Evolutionary conservation across 2,113 vertebrate species (phyloP).

Genomic region (Rynchops niger): DNA sequence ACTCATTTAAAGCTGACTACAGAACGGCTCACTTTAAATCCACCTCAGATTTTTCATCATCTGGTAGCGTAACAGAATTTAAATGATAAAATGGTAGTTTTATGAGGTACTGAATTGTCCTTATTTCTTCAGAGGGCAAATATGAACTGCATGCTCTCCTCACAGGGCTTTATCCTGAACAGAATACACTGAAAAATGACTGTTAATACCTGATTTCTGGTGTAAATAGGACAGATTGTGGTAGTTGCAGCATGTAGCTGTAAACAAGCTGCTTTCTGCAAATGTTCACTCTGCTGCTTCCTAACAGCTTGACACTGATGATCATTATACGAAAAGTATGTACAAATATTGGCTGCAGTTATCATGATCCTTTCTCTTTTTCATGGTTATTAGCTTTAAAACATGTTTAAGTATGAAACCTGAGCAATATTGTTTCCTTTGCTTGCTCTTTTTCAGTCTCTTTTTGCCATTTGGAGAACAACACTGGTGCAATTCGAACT

Average conservation of each 20-base stretch:
- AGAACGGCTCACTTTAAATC: not conserved
- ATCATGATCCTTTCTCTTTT: not conserved
- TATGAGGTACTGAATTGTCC: not conserved
- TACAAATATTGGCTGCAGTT: conserved; percentile 7
- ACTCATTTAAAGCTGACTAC: not conserved
- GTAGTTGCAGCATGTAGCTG: not conserved
- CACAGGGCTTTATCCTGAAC: not conserved
- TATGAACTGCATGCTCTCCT: not conserved
- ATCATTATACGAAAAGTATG: not conserved
- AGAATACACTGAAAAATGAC: not conserved
- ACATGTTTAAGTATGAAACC: not conserved
- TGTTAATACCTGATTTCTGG: not conserved
- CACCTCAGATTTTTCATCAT: not conserved
- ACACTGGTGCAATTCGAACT: not conserved
- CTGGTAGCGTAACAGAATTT: not conserved
- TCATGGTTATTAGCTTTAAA: not conserved
- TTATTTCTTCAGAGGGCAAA: not conserved
- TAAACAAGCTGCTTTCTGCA: conserved; percentile 39
- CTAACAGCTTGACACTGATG: not conserved
- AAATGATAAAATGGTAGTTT: not conserved
- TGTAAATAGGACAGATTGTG: conserved; percentile 37
- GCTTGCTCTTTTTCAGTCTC: not conserved
- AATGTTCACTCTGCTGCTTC: not conserved
- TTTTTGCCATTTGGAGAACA: not conserved
- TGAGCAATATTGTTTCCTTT: not conserved